Conservation (phyloP, 1,140 invertebrate species). For the Pseudomyrmex concolor region DNA sequence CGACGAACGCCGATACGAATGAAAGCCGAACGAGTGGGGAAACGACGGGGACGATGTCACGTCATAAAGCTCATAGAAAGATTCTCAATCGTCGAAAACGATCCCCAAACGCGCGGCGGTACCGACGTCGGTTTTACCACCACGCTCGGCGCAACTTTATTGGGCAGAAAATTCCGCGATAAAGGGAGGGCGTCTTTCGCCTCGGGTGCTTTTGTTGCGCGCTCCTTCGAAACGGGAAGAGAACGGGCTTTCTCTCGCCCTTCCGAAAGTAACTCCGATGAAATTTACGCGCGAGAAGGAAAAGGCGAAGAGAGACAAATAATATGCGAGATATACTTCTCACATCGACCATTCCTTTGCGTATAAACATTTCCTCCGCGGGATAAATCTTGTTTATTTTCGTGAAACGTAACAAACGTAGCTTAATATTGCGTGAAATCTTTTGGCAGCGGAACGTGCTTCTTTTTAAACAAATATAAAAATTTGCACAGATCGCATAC, state of each 20-base stretch:
- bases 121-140: constrained; percentile 32
- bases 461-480: too few relatives aligned
- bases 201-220: constrained; percentile 72
- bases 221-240: constrained; percentile 28
- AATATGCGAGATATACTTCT: constrained; percentile 13
- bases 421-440: too few relatives aligned
- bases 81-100: constrained; percentile 52
- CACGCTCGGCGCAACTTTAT: constrained; percentile 78
- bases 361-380: too few relatives aligned
- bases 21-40: not conserved
- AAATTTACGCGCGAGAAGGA: constrained; percentile 24
- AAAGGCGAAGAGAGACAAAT: not conserved
- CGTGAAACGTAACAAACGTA: too few relatives aligned
- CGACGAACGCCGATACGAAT: constrained; percentile 4
- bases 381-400: too few relatives aligned
- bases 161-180: constrained; percentile 83
- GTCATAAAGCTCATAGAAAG: constrained; percentile 54
- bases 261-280: not conserved
- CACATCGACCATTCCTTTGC: not conserved
- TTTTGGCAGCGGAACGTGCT: too few relatives aligned
- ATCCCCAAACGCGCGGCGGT: constrained; percentile 35
- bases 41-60: constrained; percentile 26
- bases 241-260: not conserved
- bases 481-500: too few relatives aligned
- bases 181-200: constrained; percentile 78